Conservation (phyloP, 2,888 invertebrate genomes). For the Drosophila infuscata region DNA sequence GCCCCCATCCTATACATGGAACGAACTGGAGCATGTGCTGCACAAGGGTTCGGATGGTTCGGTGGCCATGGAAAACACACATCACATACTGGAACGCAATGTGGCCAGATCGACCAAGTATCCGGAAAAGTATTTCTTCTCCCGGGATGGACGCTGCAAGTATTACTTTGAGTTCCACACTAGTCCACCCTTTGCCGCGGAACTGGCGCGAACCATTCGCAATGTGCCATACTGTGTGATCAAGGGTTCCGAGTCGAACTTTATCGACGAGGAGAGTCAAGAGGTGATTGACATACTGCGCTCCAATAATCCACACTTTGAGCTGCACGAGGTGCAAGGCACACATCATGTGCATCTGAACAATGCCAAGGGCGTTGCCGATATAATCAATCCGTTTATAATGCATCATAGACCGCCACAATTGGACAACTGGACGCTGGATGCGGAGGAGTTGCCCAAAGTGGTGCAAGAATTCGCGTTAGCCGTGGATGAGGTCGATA, state of each 20-base stretch:
- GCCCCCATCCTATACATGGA: slow-evolving; percentile 88
- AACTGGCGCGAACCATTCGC: slow-evolving; percentile 86
- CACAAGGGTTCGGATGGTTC: slow-evolving; percentile 87
- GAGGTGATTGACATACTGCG: slow-evolving; percentile 87
- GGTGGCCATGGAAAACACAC: slow-evolving; percentile 86
- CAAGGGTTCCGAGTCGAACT: slow-evolving; percentile 87
- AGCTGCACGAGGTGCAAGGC: slow-evolving; percentile 88
- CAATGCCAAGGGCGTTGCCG: slow-evolving; percentile 87
- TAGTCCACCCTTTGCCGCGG: slow-evolving; percentile 86
- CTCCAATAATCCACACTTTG: slow-evolving; percentile 87
- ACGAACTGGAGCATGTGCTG: slow-evolving; percentile 87
- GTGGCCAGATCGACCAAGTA: slow-evolving; percentile 86
- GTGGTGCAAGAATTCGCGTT: slow-evolving; percentile 58
- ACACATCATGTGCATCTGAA: slow-evolving; percentile 91
- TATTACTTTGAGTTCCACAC: slow-evolving; percentile 74
- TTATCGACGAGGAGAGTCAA: slow-evolving; percentile 86
- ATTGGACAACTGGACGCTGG: slow-evolving; percentile 72
- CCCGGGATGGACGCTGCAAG: slow-evolving; percentile 82
- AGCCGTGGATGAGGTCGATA: slow-evolving; percentile 60
- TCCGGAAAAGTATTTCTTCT: slow-evolving; percentile 87
- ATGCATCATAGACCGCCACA: slow-evolving; percentile 81
- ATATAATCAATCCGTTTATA: slow-evolving; percentile 87
- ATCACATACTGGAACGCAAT: slow-evolving; percentile 87
- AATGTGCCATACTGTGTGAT: slow-evolving; percentile 88
- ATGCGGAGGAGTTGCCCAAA: slow-evolving; percentile 35